Evolutionary conservation across 64 coral and sea anemone genomes (phyloP).

Genomic region (Cladopsammia gracilis): DNA sequence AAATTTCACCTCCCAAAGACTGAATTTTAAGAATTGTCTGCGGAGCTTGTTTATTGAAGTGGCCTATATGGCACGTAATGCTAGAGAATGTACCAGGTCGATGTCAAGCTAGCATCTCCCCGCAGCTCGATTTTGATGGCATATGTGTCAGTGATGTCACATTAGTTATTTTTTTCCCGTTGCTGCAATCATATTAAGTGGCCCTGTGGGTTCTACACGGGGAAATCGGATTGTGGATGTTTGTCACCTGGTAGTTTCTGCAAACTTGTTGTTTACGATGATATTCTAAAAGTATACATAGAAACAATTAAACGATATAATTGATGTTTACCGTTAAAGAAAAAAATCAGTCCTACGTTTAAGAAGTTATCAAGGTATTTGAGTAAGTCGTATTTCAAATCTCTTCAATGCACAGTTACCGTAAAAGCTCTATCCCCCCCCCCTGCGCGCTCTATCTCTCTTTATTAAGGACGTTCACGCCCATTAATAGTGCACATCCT

Average conservation of each 20-base stretch:
- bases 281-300: constrained; percentile 60
- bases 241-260: constrained; percentile 20
- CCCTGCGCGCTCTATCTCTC: no score
- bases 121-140: constrained; percentile 23
- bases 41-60: neutral
- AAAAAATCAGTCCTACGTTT: no score
- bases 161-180: neutral
- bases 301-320: no score
- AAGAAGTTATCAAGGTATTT: no score
- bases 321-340: no score
- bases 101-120: neutral
- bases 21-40: constrained; percentile 13
- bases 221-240: constrained; percentile 42
- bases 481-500: no score
- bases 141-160: constrained; percentile 41
- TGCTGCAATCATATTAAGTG: neutral
- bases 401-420: no score
- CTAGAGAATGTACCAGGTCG: neutral
- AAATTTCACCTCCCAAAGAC: neutral
- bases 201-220: constrained; percentile 23
- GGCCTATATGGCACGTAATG: constrained; percentile 7
- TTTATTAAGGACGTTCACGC: no score
- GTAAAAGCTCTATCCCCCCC: no score
- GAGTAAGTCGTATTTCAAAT: no score
- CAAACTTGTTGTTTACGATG: constrained; percentile 45